These are phyloP conservation scores for Nebria brevicollis DNA, from an alignment of 2,888 invertebrate genomes.

Conservation along the genomic window DNA sequence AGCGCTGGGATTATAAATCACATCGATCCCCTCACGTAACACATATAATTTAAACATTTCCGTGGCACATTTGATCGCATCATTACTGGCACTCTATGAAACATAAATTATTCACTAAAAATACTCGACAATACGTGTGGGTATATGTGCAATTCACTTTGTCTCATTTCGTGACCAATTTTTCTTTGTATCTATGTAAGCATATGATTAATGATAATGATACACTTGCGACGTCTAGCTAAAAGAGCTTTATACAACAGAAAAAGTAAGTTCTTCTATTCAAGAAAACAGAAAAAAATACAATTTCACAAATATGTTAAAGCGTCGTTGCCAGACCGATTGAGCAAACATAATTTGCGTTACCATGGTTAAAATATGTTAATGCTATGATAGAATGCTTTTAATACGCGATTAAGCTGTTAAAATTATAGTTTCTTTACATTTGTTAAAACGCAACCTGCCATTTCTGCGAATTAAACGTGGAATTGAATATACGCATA, in stretches of 20 bases:
- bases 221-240: not conserved
- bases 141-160: not conserved
- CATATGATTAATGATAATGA: not conserved
- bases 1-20: constrained; percentile 28
- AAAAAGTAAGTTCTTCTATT: not conserved
- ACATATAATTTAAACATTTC: constrained; percentile 32
- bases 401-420: too few species aligned
- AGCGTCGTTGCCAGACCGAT: too few species aligned
- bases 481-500: too few species aligned
- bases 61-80: constrained; percentile 43
- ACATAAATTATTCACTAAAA: constrained; percentile 43
- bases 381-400: too few species aligned
- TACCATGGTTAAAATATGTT: too few species aligned
- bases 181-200: not conserved
- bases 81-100: constrained; percentile 40
- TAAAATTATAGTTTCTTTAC: too few species aligned
- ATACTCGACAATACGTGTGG: constrained; percentile 17
- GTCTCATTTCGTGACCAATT: not conserved
- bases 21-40: not conserved
- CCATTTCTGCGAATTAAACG: too few species aligned
- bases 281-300: not conserved
- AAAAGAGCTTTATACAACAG: not conserved
- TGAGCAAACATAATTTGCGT: too few species aligned
- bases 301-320: too few species aligned
- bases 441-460: too few species aligned